phyloP scores from a whole-genome alignment of 1,140 invertebrate species.

The Drosophila murphyi region DNA sequence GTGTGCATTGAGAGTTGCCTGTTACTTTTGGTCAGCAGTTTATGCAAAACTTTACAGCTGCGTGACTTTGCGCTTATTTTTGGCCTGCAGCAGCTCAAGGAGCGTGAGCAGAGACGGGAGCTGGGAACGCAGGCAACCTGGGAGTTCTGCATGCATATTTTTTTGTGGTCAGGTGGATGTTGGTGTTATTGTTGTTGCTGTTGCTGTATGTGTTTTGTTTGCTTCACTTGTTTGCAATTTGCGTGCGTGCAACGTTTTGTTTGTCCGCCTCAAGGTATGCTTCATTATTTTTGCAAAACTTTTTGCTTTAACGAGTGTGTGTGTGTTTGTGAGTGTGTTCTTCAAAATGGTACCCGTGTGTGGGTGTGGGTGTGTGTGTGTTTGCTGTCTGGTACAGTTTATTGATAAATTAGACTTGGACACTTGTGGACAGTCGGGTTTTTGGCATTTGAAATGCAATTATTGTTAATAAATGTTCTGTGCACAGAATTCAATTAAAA shows the following conservation, averaged over 20 bases:
- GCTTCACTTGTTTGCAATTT: conserved; percentile 69
- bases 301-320: conserved; percentile 54
- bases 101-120: background rate
- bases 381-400: conserved; percentile 36
- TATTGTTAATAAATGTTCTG: conserved; percentile 78
- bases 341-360: conserved; percentile 2
- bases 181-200: conserved; percentile 15
- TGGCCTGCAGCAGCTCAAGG: conserved; percentile 33
- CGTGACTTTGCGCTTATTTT: conserved; percentile 55
- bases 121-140: conserved; percentile 15
- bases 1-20: conserved; percentile 21
- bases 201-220: conserved; percentile 56
- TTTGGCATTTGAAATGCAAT: conserved; percentile 71
- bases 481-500: conserved; percentile 77
- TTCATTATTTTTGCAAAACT: conserved; percentile 81
- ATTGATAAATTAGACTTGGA: conserved; percentile 80
- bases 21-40: conserved; percentile 44
- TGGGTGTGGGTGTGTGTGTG: conserved; percentile 22
- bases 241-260: conserved; percentile 55
- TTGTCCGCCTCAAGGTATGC: conserved; percentile 62
- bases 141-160: conserved; percentile 34
- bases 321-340: conserved; percentile 20
- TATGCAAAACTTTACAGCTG: conserved; percentile 51
- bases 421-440: conserved; percentile 73
- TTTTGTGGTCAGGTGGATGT: conserved; percentile 65